A percentile compares a stretch with the other conserved stretches of the same genome.
Evolutionary conservation across 2,888 invertebrate species (phyloP).

Genomic region (Plagiodera versicolora): DNA sequence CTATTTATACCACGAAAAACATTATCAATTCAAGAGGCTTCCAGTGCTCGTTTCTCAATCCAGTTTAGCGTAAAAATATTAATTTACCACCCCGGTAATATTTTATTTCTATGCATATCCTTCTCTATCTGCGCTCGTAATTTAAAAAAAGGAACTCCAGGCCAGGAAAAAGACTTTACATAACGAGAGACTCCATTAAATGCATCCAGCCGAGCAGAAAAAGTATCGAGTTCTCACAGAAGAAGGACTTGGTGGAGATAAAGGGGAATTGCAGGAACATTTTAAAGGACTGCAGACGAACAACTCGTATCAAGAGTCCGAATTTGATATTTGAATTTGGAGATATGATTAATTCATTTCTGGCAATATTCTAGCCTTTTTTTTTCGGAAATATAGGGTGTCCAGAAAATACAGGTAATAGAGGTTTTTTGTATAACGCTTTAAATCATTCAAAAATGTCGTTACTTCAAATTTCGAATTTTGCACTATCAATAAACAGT

Average conservation of each 20-base stretch:
- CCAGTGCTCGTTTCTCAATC: constrained; percentile 25
- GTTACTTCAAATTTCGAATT: too few relatives aligned
- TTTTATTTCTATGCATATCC: constrained; percentile 35
- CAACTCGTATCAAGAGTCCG: constrained; percentile 32
- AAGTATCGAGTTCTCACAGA: constrained; percentile 53
- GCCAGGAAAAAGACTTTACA: constrained; percentile 36
- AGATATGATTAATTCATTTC: too few relatives aligned
- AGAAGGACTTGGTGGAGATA: constrained; percentile 50
- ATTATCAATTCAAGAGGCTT: constrained; percentile 13
- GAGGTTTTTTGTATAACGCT: too few relatives aligned
- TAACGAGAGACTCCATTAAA: constrained; percentile 53
- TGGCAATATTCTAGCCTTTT: too few relatives aligned
- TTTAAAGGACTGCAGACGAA: constrained; percentile 39
- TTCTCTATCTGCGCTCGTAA: constrained; percentile 29
- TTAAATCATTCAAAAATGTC: too few relatives aligned
- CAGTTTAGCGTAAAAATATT: constrained; percentile 40
- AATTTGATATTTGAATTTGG: too few relatives aligned
- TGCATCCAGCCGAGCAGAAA: constrained; percentile 53
- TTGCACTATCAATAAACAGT: too few relatives aligned
- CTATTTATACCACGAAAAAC: constrained; percentile 17
- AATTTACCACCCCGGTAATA: constrained; percentile 39
- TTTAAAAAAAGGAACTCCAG: constrained; percentile 26
- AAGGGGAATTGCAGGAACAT: constrained; percentile 48
- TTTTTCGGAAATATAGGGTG: too few relatives aligned
- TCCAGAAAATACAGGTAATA: too few relatives aligned